A percentile compares a stretch with the other conserved stretches of the same genome.
Evolutionary conservation across 2,888 invertebrate genomes (phyloP).

Genomic region (Caenorhabditis afra): DNA sequence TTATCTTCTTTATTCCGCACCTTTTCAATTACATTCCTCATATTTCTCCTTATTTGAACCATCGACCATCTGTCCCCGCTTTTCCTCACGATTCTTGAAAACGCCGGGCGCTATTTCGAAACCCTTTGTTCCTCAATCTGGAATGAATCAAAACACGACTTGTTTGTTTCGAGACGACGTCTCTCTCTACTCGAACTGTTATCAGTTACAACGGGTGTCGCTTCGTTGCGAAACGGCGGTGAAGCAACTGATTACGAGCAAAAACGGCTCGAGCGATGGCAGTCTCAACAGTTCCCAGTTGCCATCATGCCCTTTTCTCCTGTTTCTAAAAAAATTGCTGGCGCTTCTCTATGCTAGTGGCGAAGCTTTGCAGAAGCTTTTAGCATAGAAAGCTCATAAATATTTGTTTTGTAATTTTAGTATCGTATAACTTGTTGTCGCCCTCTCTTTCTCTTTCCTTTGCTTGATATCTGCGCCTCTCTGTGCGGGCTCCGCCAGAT

Average conservation of each 20-base stretch:
- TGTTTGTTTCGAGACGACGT: slow-evolving; percentile 9
- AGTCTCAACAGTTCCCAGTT: no score
- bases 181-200: neutral
- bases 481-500: slow-evolving; percentile 3
- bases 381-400: slow-evolving; percentile 10
- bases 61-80: neutral
- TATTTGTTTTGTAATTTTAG: slow-evolving; percentile 22
- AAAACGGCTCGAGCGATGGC: neutral
- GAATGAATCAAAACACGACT: neutral
- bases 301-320: no score
- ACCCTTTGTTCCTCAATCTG: neutral
- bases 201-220: slow-evolving; percentile 8
- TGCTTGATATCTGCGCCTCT: neutral
- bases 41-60: neutral
- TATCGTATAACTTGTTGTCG: slow-evolving; percentile 14
- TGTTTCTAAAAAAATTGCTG: no score
- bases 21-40: neutral
- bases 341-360: no score
- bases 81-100: neutral
- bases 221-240: neutral
- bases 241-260: neutral
- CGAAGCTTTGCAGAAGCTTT: slow-evolving; percentile 15
- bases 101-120: neutral
- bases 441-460: neutral
- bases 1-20: neutral